phyloP scores from a whole-genome alignment of 2,797 vertebrate genomes.

The Pipistrellus nathusii region DNA sequence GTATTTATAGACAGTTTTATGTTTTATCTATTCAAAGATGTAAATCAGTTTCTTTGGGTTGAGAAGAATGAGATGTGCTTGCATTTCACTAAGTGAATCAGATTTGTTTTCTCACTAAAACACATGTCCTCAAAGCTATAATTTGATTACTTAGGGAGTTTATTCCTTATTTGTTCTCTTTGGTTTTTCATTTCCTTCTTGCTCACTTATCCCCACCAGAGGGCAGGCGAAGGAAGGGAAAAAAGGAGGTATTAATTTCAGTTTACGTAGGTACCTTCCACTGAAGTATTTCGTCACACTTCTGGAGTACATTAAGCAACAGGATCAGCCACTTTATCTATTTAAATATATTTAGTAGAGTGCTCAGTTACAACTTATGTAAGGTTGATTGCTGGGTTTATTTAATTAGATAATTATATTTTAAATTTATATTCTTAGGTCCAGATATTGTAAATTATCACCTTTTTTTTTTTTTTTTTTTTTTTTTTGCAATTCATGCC shows the following conservation, averaged over 20 bases:
- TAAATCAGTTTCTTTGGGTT: background rate
- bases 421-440: slow-evolving; percentile 30
- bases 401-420: slow-evolving; percentile 37
- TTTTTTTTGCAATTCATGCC: background rate
- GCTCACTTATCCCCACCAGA: slow-evolving; percentile 46
- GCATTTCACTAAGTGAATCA: background rate
- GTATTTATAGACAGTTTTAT: background rate
- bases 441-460: slow-evolving; percentile 25
- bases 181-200: slow-evolving; percentile 20
- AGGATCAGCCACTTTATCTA: background rate
- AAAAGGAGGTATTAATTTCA: background rate
- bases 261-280: background rate
- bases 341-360: slow-evolving; percentile 19
- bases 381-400: background rate
- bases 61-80: background rate
- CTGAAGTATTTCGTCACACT: background rate
- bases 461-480: background rate
- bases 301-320: background rate
- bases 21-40: slow-evolving; percentile 38
- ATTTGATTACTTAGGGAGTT: background rate
- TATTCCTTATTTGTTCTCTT: background rate
- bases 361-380: slow-evolving; percentile 1
- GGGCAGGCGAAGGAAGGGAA: slow-evolving; percentile 65
- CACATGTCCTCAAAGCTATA: background rate
- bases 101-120: background rate